A percentile compares a stretch with the other conserved stretches of the same genome.
Evolutionary conservation across 2,113 vertebrate genomes (phyloP).

Genomic region (Platycercus adscitus): DNA sequence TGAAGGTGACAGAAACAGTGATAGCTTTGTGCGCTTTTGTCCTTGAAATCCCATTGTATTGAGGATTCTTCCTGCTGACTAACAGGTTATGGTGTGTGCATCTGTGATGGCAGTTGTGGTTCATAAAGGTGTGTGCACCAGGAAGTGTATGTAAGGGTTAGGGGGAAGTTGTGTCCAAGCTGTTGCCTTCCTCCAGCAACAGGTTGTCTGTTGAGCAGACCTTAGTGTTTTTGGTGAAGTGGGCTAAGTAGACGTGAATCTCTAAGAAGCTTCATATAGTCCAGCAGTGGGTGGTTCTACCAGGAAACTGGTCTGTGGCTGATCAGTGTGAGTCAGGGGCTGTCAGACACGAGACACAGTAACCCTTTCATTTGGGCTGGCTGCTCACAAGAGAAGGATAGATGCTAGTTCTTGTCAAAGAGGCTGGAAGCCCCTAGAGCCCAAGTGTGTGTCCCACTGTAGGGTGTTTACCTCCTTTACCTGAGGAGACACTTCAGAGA

Average conservation of each 20-base stretch:
- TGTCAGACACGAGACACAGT: background rate
- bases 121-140: background rate
- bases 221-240: background rate
- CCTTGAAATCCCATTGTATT: background rate
- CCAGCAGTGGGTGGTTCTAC: background rate
- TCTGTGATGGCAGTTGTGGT: fast-evolving
- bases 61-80: background rate
- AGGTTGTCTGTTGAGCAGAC: background rate
- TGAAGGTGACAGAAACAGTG: background rate
- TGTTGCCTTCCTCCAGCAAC: background rate
- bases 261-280: background rate
- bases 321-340: fast-evolving
- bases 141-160: background rate
- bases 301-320: background rate
- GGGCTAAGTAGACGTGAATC: background rate
- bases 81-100: fast-evolving
- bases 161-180: fast-evolving
- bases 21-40: background rate
- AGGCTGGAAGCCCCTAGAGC: background rate
- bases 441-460: background rate
- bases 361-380: background rate
- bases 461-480: background rate
- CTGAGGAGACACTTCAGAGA: background rate
- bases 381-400: background rate
- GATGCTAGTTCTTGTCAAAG: background rate